Evolutionary conservation across 2,888 invertebrate species (phyloP).

Genomic region (Notodonta dromedarius): DNA sequence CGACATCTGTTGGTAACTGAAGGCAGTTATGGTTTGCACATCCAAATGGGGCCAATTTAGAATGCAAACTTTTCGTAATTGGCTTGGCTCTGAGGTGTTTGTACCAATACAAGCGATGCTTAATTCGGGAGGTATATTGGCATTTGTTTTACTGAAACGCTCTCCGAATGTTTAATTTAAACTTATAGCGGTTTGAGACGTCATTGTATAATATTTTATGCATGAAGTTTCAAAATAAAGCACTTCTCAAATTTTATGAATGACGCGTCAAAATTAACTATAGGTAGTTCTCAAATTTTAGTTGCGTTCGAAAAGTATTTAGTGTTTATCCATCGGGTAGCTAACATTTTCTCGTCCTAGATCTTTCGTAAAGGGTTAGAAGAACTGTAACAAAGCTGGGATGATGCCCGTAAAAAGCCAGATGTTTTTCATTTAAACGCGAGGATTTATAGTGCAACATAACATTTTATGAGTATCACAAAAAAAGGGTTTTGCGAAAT

Average conservation of each 20-base stretch:
- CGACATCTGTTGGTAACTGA: background rate
- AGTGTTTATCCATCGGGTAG: too few species aligned
- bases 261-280: too few species aligned
- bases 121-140: too few species aligned
- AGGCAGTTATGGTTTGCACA: background rate
- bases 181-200: too few species aligned
- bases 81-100: background rate
- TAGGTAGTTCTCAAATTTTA: too few species aligned
- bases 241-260: too few species aligned
- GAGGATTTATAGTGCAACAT: constrained; percentile 3
- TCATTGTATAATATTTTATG: too few species aligned
- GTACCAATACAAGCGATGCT: background rate
- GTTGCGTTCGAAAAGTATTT: too few species aligned
- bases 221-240: too few species aligned
- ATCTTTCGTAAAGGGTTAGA: background rate
- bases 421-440: constrained; percentile 3
- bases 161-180: too few species aligned
- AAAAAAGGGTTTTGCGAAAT: background rate
- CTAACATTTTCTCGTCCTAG: background rate
- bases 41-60: constrained; percentile 1
- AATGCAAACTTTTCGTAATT: background rate
- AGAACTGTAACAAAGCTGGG: background rate
- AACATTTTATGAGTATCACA: constrained; percentile 3
- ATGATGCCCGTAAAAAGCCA: background rate
- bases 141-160: background rate